phyloP scores from a whole-genome alignment of 1,140 invertebrate species.

The Grapholita molesta region DNA sequence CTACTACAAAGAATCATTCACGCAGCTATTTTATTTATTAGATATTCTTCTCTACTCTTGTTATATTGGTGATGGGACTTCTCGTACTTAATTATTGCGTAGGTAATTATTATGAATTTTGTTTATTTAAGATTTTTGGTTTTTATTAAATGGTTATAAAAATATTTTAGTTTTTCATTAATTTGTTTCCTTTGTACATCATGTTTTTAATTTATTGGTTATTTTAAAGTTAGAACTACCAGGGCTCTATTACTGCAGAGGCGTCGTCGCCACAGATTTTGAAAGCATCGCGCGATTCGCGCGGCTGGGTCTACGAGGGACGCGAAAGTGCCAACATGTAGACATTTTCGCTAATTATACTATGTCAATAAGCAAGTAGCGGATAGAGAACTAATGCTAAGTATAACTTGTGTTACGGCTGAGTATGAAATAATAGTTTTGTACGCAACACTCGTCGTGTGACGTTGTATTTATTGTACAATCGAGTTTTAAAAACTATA shows the following conservation, averaged over 20 bases:
- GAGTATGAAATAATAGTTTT: constrained; percentile 45
- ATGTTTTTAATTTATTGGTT: neutral
- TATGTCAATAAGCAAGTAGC: constrained; percentile 55
- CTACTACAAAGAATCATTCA: constrained; percentile 35
- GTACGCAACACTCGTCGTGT: constrained; percentile 38
- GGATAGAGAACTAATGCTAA: constrained; percentile 43
- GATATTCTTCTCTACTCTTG: constrained; percentile 22
- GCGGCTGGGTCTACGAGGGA: neutral
- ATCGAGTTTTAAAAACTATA: constrained; percentile 54
- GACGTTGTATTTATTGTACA: constrained; percentile 45
- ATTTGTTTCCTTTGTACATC: constrained; percentile 30
- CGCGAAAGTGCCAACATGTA: constrained; percentile 44
- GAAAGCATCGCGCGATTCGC: neutral
- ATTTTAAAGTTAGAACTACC: neutral
- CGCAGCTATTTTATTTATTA: constrained; percentile 23
- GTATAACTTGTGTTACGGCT: constrained; percentile 40
- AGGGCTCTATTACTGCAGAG: neutral
- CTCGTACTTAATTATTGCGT: constrained; percentile 49
- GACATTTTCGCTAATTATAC: constrained; percentile 50
- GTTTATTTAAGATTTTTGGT: constrained; percentile 64
- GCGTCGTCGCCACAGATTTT: neutral
- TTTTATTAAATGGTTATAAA: constrained; percentile 70
- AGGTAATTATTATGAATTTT: constrained; percentile 38
- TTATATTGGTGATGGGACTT: constrained; percentile 56
- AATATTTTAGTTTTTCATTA: constrained; percentile 53